Percentiles rank a stretch among this genome's conserved stretches.
These are phyloP conservation scores for Drosophila nigrodunni DNA, from an alignment of 1,140 invertebrate species.

Conservation along the genomic window DNA sequence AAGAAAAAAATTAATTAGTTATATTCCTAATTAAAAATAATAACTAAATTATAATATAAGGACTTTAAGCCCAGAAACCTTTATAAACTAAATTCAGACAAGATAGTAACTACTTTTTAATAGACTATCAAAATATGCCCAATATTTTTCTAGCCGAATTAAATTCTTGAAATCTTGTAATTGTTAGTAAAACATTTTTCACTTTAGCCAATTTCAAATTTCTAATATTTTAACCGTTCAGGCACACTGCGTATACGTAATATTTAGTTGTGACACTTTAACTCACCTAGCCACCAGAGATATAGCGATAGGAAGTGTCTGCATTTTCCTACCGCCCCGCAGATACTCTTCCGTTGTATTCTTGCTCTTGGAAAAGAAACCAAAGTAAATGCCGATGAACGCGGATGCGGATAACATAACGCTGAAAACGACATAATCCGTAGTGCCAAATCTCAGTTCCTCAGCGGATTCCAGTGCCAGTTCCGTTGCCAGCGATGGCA, in stretches of 20 bases:
- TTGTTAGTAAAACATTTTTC: too few relatives aligned
- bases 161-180: too few relatives aligned
- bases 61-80: too few relatives aligned
- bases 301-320: constrained; percentile 88
- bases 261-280: background rate
- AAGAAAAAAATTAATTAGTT: too few relatives aligned
- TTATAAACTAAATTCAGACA: too few relatives aligned
- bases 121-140: too few relatives aligned
- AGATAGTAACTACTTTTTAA: too few relatives aligned
- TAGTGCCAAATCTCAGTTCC: constrained; percentile 80
- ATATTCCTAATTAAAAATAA: too few relatives aligned
- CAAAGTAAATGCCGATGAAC: constrained; percentile 89
- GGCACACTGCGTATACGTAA: background rate
- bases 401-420: constrained; percentile 88
- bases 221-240: background rate
- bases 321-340: constrained; percentile 88
- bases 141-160: too few relatives aligned
- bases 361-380: constrained; percentile 84
- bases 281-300: constrained; percentile 88
- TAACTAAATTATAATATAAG: too few relatives aligned
- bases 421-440: constrained; percentile 87
- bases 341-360: constrained; percentile 86
- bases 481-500: background rate
- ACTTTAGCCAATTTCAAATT: too few relatives aligned
- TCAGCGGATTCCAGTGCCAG: constrained; percentile 5